Evolutionary conservation across 2,888 invertebrate species (phyloP), one percentile per base, ranked within the genome.

Genomic region (Sicus ferrugineus): DNA sequence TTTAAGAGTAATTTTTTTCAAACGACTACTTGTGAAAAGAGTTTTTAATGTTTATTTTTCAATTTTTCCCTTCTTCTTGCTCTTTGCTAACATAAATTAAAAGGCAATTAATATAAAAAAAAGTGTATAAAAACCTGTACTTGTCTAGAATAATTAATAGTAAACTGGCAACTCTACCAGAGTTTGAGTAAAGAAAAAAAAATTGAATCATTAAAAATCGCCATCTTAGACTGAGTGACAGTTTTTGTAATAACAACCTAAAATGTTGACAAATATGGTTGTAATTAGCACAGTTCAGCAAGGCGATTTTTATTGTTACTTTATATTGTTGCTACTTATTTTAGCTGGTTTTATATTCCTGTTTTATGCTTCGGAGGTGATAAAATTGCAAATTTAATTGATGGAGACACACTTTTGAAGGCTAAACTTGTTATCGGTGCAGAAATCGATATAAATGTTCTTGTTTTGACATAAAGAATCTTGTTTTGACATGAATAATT

Each of bases 171-270:
- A 42, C 42, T 42, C 42, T 23, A 16, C n/a, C 19, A 23, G 5
- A 38, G 26, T 42, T 31, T 23, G 26, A 38, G 19, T 9, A 23
- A 34, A 23, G 31, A 38, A 59, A 21, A 59, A 21, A 42, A 48
- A 48, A 46, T 14, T 5, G 14, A 46, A 48, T 30, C 4, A 63
- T 19, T 48, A 63, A 63, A 63, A 48, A 63, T 21, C 48, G 30
- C 46, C 63, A 63, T 63, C 30, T 63, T 26, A n/a, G n/a, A 7
- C 28, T 48, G 30, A 63, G 48, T 50, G 30, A 23, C 21, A 31
- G n/a, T 31, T n/a, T 19, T 42, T 28, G 28, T 46, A 67, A 62
- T 78, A 79, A 75, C 77, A 75, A 78, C 79, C 79, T 79, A 80
- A 1, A 79, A 78, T 78, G 80, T 75, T 59, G 61, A 68, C 71